Conservation (phyloP, 1,140 invertebrate genomes). For the Panagrolaimus sp. region DNA sequence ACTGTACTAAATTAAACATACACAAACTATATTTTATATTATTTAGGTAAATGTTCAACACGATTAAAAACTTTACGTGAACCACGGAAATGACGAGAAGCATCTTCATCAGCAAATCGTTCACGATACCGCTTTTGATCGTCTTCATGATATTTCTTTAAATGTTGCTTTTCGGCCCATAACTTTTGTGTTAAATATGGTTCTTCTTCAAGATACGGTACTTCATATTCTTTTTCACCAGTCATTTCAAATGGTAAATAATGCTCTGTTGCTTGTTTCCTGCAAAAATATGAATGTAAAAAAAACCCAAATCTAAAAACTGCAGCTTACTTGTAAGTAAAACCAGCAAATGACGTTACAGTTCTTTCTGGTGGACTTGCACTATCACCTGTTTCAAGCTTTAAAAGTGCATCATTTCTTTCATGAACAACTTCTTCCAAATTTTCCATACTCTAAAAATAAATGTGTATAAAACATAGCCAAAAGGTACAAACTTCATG, state of each 20-base stretch:
- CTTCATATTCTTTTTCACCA: constrained; percentile 51
- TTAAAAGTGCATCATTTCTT: constrained; percentile 80
- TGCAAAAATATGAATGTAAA: constrained; percentile 23
- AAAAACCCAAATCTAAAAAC: no score
- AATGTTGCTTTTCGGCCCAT: constrained; percentile 51
- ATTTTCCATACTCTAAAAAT: constrained; percentile 79
- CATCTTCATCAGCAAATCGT: neutral
- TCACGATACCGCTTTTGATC: constrained; percentile 6
- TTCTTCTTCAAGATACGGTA: constrained; percentile 52
- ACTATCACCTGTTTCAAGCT: constrained; percentile 77
- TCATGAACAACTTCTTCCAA: constrained; percentile 83
- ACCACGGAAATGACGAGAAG: neutral
- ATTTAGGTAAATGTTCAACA: constrained; percentile 1
- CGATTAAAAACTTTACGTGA: neutral
- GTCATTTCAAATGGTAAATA: constrained; percentile 35
- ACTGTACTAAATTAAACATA: constrained; percentile 1
- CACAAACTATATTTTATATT: neutral
- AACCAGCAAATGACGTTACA: constrained; percentile 53
- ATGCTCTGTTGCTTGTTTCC: constrained; percentile 48
- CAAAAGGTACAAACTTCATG: constrained; percentile 28
- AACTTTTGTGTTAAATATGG: constrained; percentile 56
- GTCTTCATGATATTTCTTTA: neutral
- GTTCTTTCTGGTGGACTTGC: constrained; percentile 63
- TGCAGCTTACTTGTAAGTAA: constrained; percentile 54
- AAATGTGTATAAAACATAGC: constrained; percentile 20